Percentiles rank a stretch among this genome's conserved stretches.
Evolutionary conservation across 2,888 invertebrate species (phyloP).

Genomic region (Rhamnusium bicolor): DNA sequence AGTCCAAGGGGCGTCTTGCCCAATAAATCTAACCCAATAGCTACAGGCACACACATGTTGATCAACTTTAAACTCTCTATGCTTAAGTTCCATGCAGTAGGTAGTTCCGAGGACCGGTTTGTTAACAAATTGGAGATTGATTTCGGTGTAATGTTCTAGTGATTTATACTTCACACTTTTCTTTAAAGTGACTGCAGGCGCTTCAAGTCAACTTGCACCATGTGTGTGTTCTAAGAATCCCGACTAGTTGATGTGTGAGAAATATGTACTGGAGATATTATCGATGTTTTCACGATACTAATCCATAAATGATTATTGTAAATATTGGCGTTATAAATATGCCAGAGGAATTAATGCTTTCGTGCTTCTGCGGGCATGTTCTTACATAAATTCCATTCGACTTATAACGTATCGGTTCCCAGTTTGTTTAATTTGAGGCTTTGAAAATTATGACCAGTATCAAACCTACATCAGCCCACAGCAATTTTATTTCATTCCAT

Average conservation of each 20-base stretch:
- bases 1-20: slow-evolving; percentile 27
- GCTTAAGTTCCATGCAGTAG: slow-evolving; percentile 29
- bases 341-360: slow-evolving; percentile 33
- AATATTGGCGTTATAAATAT: slow-evolving; percentile 41
- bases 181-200: slow-evolving; percentile 27
- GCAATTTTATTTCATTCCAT: neutral
- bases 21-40: slow-evolving; percentile 32
- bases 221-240: slow-evolving; percentile 30
- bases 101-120: slow-evolving; percentile 45
- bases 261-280: slow-evolving; percentile 27
- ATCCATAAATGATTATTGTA: slow-evolving; percentile 38
- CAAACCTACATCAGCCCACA: neutral
- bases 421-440: slow-evolving; percentile 12
- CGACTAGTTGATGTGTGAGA: slow-evolving; percentile 2
- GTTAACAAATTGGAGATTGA: slow-evolving; percentile 52
- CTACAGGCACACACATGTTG: slow-evolving; percentile 34
- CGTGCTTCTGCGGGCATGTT: slow-evolving; percentile 30
- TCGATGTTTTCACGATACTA: slow-evolving; percentile 25
- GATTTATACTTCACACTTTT: slow-evolving; percentile 52
- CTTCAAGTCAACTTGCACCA: neutral
- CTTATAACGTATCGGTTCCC: slow-evolving; percentile 2
- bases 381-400: slow-evolving; percentile 14
- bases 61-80: slow-evolving; percentile 29
- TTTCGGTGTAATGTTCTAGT: slow-evolving; percentile 47
- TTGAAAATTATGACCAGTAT: neutral